phyloP scores from a whole-genome alignment of 2,113 vertebrate genomes.

The Sebastes schlegelii region DNA sequence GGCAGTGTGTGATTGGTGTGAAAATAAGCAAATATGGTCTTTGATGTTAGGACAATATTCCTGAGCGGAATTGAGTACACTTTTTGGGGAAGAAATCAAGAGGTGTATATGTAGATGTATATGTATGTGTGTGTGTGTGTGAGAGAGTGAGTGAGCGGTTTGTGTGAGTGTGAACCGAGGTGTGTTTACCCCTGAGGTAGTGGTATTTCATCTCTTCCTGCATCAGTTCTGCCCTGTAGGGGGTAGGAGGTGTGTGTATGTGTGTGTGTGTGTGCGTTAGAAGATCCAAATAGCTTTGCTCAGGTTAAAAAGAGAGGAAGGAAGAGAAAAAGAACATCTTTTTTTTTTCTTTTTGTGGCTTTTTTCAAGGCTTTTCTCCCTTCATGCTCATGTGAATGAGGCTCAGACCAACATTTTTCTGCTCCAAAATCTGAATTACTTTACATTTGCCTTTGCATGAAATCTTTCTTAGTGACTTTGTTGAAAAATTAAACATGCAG shows the following conservation, averaged over 20 bases:
- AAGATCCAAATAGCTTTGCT: slow-evolving; percentile 68
- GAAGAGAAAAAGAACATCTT: slow-evolving; percentile 34
- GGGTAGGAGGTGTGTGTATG: slow-evolving; percentile 55
- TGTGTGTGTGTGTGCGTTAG: slow-evolving; percentile 12
- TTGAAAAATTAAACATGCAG: neutral
- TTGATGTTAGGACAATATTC: slow-evolving; percentile 69
- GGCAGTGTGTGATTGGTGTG: slow-evolving; percentile 64
- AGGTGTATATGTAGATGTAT: slow-evolving; percentile 43
- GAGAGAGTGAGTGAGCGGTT: slow-evolving; percentile 34
- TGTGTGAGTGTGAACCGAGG: slow-evolving; percentile 67
- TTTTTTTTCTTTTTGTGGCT: slow-evolving; percentile 12
- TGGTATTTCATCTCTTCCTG: slow-evolving; percentile 80
- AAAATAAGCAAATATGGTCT: slow-evolving; percentile 69
- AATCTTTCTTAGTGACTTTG: neutral
- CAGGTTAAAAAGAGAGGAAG: slow-evolving; percentile 62
- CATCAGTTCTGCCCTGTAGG: slow-evolving; percentile 77
- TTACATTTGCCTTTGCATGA: neutral
- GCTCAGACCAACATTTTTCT: neutral
- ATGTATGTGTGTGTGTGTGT: slow-evolving; percentile 26
- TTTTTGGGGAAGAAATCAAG: slow-evolving; percentile 8
- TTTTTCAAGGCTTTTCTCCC: slow-evolving; percentile 22
- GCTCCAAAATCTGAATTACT: neutral
- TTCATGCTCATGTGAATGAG: neutral
- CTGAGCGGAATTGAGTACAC: slow-evolving; percentile 30
- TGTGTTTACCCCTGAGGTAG: slow-evolving; percentile 82